Evolutionary conservation across 2,797 vertebrate genomes (phyloP).

Genomic region (Liasis olivaceus): DNA sequence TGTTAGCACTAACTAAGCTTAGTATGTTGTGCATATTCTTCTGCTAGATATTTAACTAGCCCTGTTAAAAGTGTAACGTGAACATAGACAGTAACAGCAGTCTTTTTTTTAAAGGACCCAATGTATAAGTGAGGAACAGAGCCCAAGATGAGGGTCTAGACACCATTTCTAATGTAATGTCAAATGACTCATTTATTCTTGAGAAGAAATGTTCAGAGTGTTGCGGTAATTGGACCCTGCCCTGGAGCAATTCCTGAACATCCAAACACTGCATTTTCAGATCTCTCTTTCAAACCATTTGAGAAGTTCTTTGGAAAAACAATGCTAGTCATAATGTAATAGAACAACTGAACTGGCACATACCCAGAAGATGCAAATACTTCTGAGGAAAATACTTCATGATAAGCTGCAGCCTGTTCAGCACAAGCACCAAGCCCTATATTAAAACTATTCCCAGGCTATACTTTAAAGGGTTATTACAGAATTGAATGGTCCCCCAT

Average conservation of each 20-base stretch:
- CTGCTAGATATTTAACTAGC: no score
- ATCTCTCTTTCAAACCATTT: accelerated
- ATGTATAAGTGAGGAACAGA: no score
- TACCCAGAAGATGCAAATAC: background rate
- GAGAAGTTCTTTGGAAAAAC: background rate
- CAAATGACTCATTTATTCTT: background rate
- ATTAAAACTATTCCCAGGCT: background rate
- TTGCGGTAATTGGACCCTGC: background rate
- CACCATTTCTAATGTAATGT: background rate
- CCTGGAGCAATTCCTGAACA: background rate
- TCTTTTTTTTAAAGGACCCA: no score
- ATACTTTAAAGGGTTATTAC: background rate
- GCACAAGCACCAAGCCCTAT: background rate
- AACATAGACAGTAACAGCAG: no score
- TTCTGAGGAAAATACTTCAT: background rate
- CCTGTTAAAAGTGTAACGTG: no score
- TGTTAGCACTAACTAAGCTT: no score
- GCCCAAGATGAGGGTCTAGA: no score
- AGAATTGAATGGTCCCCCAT: background rate
- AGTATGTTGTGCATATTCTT: no score
- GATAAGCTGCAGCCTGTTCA: no score
- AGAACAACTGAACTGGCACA: background rate
- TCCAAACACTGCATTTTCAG: conserved; percentile 12
- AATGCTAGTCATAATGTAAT: background rate
- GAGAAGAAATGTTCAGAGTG: conserved; percentile 30